Percentiles rank a stretch among this genome's conserved stretches.
Evolutionary conservation across 2,888 invertebrate species (phyloP).

Genomic region (Leptinotarsa rubiginosa): DNA sequence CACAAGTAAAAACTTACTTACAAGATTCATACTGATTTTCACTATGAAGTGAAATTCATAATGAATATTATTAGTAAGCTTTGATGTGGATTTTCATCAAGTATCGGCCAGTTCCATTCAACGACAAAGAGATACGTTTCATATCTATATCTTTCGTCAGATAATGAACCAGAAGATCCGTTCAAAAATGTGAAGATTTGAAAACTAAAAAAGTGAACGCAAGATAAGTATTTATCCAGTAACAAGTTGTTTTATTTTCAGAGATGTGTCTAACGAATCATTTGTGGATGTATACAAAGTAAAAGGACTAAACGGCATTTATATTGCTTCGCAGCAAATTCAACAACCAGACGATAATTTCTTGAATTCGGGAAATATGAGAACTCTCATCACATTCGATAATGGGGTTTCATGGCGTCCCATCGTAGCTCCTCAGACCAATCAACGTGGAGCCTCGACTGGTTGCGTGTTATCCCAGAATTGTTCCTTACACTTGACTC

Average conservation of each 20-base stretch:
- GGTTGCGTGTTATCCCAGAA: slow-evolving; percentile 74
- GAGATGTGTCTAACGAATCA: slow-evolving; percentile 75
- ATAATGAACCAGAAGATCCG: too few species aligned
- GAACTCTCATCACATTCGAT: slow-evolving; percentile 86
- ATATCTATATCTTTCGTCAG: too few species aligned
- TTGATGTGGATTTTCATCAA: too few species aligned
- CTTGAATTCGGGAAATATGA: slow-evolving; percentile 80
- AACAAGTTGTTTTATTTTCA: background rate
- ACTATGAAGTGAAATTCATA: too few species aligned
- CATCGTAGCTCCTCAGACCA: slow-evolving; percentile 77
- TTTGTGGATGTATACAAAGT: slow-evolving; percentile 91
- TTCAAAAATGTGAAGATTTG: too few species aligned
- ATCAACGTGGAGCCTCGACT: slow-evolving; percentile 76
- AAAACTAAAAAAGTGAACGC: too few species aligned
- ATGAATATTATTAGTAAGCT: too few species aligned
- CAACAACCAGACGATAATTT: slow-evolving; percentile 67
- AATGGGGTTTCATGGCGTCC: slow-evolving; percentile 87
- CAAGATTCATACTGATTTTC: too few species aligned
- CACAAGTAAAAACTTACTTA: too few species aligned
- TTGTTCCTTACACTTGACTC: slow-evolving; percentile 89
- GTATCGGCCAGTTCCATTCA: too few species aligned
- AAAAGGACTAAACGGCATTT: slow-evolving; percentile 87
- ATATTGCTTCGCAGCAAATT: slow-evolving; percentile 85
- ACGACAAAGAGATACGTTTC: too few species aligned
- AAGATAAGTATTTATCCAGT: too few species aligned